Evolutionary conservation across 2,113 vertebrate genomes (phyloP), one percentile per base, ranked within the genome.

Genomic region (Chroicocephalus ridibundus): DNA sequence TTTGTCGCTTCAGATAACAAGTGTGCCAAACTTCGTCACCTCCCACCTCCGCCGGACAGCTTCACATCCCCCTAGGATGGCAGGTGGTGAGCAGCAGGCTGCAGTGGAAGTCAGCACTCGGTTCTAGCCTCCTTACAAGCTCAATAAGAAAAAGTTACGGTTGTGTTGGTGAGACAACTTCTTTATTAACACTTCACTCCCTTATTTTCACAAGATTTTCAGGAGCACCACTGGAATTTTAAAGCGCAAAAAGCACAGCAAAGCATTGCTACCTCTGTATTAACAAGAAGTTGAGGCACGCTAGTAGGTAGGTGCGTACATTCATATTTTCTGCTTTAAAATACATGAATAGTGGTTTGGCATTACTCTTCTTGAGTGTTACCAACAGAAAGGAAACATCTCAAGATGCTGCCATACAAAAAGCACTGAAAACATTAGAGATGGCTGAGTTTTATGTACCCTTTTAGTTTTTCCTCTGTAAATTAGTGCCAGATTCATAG

Each of bases 401-500:
- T 83, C 49, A 31, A 60, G 52, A n/a, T 6, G 1, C 64, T 90
- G 69, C 54, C 58, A 54, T 55, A 81, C n/a, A 84, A 40, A 81
- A 92, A 69, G 32, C 58, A 55, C 78, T 46, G 61, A 86, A 86
- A 82, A 55, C 60, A 44, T 69, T 8, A 51, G 55, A 76, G 82
- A 86, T 58, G 44, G 54, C 82, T 77, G 68, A 51, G 44, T 86
- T 80, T 83, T 64, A 60, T 65, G 32, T 40, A 77, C 32, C 29
- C 47, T 68, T 62, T 86, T 34, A 69, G 71, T 47, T 86, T 68
- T 95, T 58, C 22, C 36, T 61, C 86, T 92, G 64, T 77, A 92
- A 94, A 84, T 87, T 86, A 82, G 68, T 72, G 86, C 74, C 91
- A 96, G 86, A 92, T 90, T 86, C 42, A 81, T 25, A 76, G 72